Percentiles rank a stretch among this genome's conserved stretches.
Conservation (phyloP, 2,797 vertebrate genomes). For the Capromys pilorides region DNA sequence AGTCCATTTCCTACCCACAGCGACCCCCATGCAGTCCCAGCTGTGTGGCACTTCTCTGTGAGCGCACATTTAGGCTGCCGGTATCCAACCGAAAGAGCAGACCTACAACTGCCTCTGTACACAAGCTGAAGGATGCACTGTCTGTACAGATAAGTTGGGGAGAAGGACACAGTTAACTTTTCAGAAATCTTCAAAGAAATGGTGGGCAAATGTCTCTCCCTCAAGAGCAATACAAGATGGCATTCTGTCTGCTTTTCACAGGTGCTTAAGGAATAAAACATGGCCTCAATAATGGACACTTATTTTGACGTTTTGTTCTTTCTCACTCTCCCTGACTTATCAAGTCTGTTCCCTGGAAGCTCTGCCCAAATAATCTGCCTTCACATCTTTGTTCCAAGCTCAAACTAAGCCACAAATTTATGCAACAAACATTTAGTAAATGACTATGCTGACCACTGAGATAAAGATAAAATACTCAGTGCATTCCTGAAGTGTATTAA, state of each 20-base stretch:
- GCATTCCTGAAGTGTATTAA: slow-evolving; percentile 6
- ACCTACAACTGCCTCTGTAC: not conserved
- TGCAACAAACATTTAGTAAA: slow-evolving; percentile 41
- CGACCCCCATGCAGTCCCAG: not conserved
- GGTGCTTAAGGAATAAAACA: not conserved
- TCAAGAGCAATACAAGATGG: not conserved
- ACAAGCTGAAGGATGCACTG: not conserved
- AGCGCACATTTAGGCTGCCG: not conserved
- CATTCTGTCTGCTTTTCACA: slow-evolving; percentile 18
- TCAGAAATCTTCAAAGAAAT: slow-evolving; percentile 14
- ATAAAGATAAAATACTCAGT: slow-evolving; percentile 38
- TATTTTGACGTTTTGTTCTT: slow-evolving; percentile 17
- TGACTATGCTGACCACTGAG: not conserved
- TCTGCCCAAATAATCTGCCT: slow-evolving; percentile 40
- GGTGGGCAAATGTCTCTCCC: not conserved
- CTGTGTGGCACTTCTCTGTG: not conserved
- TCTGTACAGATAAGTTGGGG: not conserved
- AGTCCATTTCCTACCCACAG: not conserved
- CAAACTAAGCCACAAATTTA: slow-evolving; percentile 28
- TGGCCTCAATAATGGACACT: not conserved
- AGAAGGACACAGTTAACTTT: not conserved
- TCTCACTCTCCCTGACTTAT: not conserved
- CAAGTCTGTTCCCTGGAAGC: not conserved
- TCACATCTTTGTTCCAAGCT: not conserved
- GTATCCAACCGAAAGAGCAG: not conserved